Base-by-base conservation (phyloP, 64 coral and sea anemone genomes). In the Stichodactyla mertensii region DNA sequence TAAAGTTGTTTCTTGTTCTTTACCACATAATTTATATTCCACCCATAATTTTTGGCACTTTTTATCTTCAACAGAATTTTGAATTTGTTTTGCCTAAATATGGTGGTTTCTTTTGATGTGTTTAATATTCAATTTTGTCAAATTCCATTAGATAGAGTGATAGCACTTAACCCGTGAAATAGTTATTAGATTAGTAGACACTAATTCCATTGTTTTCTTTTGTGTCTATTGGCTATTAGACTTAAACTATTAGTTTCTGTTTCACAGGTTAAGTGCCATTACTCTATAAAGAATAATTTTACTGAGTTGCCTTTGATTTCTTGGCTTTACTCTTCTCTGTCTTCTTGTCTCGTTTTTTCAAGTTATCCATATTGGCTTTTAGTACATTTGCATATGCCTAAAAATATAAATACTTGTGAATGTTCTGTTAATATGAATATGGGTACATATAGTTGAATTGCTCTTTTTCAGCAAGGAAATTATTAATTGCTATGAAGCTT, bases 381-480 rank as follows among this genome's bases (percentile, higher is more conserved):
- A 99, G 90, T 84, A 99, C 97, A 89, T 92, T 99, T 83, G 93
- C 93, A 93, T 99, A 99, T 64, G 97, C 97, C 97, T 99, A 77
- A 74, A 31, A 31, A 74, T 8, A 74, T 31, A 74, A 74, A 11
- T 58, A 15, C 5, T 15, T 58, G 56, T 58, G 2, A 58, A 58
- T 58, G 9, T 11, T 58, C 14, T 58, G 36, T 45, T 45, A 3
- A 45, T 2, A 45, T 45, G 36, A 45, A 45, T 45, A 45, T 2
- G 4, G 57, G 57, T 59, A 59, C 57, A 12, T 59, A 45, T 2
- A 45, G 1, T 45, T 45, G 36, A 45, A 45, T 45, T 45, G 36
- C 36, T 45, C 36, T 2, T 45, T 45, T 45, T 45, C 36, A 45
- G 36, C 1, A 2, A 45, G 36, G 36, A 45, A 45, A 45, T 45